Evolutionary conservation across 2,113 vertebrate species (phyloP).

Genomic region (Alectura lathami): DNA sequence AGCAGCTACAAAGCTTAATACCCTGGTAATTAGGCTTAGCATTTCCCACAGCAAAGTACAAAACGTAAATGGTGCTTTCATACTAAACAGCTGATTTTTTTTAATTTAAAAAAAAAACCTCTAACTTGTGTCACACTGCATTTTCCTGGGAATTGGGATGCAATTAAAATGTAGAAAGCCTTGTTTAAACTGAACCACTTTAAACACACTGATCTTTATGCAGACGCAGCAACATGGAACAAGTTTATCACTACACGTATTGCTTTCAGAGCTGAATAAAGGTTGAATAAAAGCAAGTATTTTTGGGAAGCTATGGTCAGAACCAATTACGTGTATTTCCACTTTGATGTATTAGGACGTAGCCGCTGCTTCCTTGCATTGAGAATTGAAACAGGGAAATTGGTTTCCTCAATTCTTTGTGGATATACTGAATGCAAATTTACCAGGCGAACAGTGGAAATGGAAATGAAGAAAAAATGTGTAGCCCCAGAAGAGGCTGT

Average conservation of each 20-base stretch:
- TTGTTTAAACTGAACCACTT: not conserved
- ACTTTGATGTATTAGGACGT: fast-evolving
- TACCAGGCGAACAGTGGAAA: not conserved
- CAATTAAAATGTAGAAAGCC: not conserved
- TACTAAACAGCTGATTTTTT: not conserved
- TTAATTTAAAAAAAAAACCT: not conserved
- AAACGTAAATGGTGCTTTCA: not conserved
- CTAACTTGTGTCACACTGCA: not conserved
- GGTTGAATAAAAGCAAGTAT: not conserved
- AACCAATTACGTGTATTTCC: not conserved
- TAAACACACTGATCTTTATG: not conserved
- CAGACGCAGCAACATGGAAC: not conserved
- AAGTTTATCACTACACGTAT: not conserved
- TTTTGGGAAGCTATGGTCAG: fast-evolving
- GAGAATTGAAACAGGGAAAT: not conserved
- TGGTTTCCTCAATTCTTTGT: not conserved
- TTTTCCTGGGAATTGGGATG: not conserved
- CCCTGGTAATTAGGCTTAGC: not conserved
- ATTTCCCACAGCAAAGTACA: not conserved
- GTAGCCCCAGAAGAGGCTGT: not conserved
- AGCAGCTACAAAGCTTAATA: not conserved
- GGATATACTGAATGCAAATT: not conserved
- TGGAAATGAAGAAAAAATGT: not conserved
- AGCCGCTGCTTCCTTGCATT: not conserved
- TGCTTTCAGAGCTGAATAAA: not conserved